Percentiles rank a stretch among this genome's conserved stretches.
These are phyloP conservation scores for Atrina japonica DNA, from an alignment of 2,888 invertebrate genomes.

Conservation along the genomic window DNA sequence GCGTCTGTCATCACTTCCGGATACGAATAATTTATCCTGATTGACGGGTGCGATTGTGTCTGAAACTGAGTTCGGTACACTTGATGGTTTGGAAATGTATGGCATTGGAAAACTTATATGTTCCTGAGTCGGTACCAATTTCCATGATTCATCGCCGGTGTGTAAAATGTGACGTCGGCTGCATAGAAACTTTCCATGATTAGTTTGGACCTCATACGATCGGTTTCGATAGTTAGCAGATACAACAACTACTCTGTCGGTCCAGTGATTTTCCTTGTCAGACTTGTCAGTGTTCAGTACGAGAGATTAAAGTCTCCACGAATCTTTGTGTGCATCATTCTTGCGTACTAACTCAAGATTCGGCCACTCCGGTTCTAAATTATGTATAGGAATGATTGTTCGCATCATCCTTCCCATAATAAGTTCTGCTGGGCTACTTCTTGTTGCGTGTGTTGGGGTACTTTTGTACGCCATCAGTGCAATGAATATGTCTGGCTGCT, in stretches of 20 bases:
- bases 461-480: slow-evolving; percentile 2
- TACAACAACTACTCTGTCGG: neutral
- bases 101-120: too few relatives aligned
- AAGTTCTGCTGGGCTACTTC: slow-evolving; percentile 2
- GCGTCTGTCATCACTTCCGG: too few relatives aligned
- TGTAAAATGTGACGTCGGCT: neutral
- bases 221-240: slow-evolving; percentile 9
- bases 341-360: neutral
- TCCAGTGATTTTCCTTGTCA: neutral
- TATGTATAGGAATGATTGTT: neutral
- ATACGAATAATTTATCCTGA: too few relatives aligned
- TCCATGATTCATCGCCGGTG: neutral
- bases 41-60: too few relatives aligned
- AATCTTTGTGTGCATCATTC: neutral
- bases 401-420: slow-evolving; percentile 1
- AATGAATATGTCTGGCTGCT: slow-evolving; percentile 5
- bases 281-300: too few relatives aligned
- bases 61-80: too few relatives aligned
- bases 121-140: too few relatives aligned
- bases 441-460: neutral
- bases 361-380: neutral
- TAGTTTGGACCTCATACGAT: slow-evolving; percentile 3
- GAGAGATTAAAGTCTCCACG: too few relatives aligned
- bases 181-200: neutral
- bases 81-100: too few relatives aligned